Evolutionary conservation across 2,797 vertebrate genomes (phyloP), one percentile per base, ranked within the genome.

Genomic region (Discoglossus pictus): DNA sequence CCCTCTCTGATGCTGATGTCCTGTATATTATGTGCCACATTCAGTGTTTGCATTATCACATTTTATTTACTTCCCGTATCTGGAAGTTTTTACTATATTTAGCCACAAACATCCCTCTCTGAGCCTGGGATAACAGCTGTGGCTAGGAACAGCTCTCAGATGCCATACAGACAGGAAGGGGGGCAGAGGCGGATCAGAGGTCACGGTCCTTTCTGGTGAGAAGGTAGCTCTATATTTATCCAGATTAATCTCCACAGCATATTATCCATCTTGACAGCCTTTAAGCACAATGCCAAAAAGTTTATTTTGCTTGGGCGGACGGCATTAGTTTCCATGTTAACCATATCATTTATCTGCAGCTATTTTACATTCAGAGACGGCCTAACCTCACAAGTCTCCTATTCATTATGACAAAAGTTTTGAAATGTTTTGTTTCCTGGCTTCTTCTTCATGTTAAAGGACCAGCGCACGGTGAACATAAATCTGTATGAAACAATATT

Each of bases 81-180:
- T 34, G 43, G 34, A 36, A 17, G 27, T 38, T n/a, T 20, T 61
- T 27, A 5, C 50, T 43, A 34, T 35, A 43, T 44, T 44, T 54
- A 51, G 46, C 3, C 2, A 25, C 8, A 2, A 4, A 2, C 16
- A 3, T 20, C 34, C 42, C 6, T n/a, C 34, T 17, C 18, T 18
- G 1, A 4, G 10, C 17, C 16, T 10, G 20, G 16, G 11, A 17
- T 12, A 42, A 27, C 65, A 59, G 65, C 54, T 40, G 65, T 25
- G 44, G 2, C 20, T 34, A 11, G 35, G 24, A 9, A 8, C 35
- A 3, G 15, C 20, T 3, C 12, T 13, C 6, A 1, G 9, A 15
- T 55, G 7, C 24, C 51, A 36, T 13, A 10, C 42, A 11, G 21
- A 4, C 23, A 36, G 7, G 10, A 11, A 10, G 42, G 4, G 3